Evolutionary conservation across 2,797 vertebrate genomes (phyloP).

Genomic region (Cuniculus paca): DNA sequence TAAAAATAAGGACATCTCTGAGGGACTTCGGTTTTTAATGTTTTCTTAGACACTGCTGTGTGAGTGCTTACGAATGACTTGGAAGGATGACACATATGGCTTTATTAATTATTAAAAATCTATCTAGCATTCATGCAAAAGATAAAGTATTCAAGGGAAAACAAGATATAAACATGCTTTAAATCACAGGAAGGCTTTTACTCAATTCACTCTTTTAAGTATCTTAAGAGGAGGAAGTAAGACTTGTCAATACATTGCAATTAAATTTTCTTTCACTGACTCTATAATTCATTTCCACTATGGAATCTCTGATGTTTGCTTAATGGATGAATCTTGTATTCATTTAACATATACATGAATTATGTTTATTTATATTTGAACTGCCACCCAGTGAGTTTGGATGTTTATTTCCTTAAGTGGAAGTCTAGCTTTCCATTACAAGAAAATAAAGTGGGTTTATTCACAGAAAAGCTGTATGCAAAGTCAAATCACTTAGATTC

Average conservation of each 20-base stretch:
- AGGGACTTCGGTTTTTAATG: background rate
- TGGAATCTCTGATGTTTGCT: background rate
- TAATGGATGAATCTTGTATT: background rate
- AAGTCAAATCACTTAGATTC: background rate
- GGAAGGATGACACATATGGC: background rate
- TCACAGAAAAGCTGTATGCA: fast-evolving
- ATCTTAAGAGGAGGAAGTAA: slow-evolving; percentile 1
- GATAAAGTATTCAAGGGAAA: background rate
- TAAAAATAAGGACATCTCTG: background rate
- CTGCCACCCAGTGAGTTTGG: background rate
- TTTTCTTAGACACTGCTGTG: background rate
- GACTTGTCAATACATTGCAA: background rate
- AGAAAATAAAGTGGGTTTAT: too few species aligned
- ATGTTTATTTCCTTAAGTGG: background rate
- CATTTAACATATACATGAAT: background rate
- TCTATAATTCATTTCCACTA: background rate
- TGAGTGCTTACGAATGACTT: background rate
- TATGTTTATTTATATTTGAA: background rate
- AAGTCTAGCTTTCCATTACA: background rate
- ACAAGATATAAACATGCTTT: background rate
- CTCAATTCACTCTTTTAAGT: background rate
- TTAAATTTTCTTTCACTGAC: background rate
- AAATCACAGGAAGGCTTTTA: background rate
- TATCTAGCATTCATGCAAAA: background rate
- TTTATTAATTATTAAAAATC: background rate